Percentiles rank a stretch among this genome's conserved stretches.
phyloP scores from a whole-genome alignment of 2,888 invertebrate genomes.

The Polylopha cassiicola region DNA sequence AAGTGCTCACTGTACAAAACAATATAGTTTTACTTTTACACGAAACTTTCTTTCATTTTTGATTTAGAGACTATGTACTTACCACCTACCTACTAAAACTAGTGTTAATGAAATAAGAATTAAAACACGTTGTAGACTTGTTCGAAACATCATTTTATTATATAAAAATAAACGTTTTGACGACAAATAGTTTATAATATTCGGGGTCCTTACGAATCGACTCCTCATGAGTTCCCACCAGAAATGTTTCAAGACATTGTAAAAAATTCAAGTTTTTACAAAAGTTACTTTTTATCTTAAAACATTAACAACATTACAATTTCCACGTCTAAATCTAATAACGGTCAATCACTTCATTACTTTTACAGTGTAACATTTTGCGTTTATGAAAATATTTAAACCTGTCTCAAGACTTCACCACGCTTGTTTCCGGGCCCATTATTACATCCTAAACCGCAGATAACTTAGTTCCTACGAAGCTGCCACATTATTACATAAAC shows the following conservation, averaged over 20 bases:
- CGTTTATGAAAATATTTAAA: constrained; percentile 57
- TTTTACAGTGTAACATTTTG: constrained; percentile 57
- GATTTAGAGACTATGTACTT: constrained; percentile 8
- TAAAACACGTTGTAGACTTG: constrained; percentile 29
- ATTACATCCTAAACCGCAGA: no score
- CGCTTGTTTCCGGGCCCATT: constrained; percentile 1
- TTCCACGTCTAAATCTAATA: constrained; percentile 75
- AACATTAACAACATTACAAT: constrained; percentile 79
- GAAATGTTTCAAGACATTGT: constrained; percentile 85
- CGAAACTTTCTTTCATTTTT: constrained; percentile 47
- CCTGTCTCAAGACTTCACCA: constrained; percentile 14
- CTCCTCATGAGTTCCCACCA: constrained; percentile 61
- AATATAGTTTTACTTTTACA: constrained; percentile 72
- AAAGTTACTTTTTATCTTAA: constrained; percentile 82
- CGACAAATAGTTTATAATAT: constrained; percentile 78
- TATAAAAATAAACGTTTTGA: constrained; percentile 79
- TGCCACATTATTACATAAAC: no score
- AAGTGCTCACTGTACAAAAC: constrained; percentile 60
- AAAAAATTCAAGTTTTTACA: constrained; percentile 81
- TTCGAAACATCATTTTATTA: constrained; percentile 76
- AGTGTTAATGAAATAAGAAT: constrained; percentile 16
- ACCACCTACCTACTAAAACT: constrained; percentile 12
- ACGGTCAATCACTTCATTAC: constrained; percentile 68
- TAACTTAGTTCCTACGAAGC: no score
- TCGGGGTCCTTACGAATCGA: constrained; percentile 73